Conservation (phyloP, 2,888 invertebrate species). For the Abrostola tripartita region DNA sequence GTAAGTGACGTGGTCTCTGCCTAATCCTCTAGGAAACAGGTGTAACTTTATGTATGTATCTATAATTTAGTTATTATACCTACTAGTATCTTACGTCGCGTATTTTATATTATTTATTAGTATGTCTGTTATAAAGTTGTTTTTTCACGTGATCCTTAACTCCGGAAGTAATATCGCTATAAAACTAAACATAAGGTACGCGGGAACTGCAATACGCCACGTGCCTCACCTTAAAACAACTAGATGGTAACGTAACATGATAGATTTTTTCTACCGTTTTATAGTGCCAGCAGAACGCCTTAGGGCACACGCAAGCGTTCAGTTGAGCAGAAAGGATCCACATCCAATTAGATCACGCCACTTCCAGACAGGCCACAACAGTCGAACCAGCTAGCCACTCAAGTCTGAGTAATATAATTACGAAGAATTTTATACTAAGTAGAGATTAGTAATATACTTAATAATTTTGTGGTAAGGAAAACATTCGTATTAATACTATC, state of each 20-base stretch:
- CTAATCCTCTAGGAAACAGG: no score
- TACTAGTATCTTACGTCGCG: no score
- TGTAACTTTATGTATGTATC: no score
- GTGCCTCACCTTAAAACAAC: background rate
- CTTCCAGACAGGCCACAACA: background rate
- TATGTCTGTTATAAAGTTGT: no score
- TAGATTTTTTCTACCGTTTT: slow-evolving; percentile 7
- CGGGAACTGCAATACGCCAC: background rate
- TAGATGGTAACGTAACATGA: background rate
- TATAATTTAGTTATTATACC: no score
- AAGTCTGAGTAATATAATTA: background rate
- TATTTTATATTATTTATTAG: no score
- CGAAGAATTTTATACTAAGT: background rate
- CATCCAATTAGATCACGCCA: slow-evolving; percentile 17
- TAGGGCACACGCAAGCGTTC: slow-evolving; percentile 23
- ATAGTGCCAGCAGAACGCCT: slow-evolving; percentile 25
- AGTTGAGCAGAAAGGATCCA: slow-evolving; percentile 24
- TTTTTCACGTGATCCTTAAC: no score
- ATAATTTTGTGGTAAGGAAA: slow-evolving; percentile 12
- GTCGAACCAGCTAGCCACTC: background rate
- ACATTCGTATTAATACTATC: slow-evolving; percentile 1
- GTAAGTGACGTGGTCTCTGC: no score
- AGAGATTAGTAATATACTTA: background rate
- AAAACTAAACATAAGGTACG: no score
- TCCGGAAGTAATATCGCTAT: no score